phyloP scores from a whole-genome alignment of 2,113 vertebrate species.

The Loxodonta africana region DNA sequence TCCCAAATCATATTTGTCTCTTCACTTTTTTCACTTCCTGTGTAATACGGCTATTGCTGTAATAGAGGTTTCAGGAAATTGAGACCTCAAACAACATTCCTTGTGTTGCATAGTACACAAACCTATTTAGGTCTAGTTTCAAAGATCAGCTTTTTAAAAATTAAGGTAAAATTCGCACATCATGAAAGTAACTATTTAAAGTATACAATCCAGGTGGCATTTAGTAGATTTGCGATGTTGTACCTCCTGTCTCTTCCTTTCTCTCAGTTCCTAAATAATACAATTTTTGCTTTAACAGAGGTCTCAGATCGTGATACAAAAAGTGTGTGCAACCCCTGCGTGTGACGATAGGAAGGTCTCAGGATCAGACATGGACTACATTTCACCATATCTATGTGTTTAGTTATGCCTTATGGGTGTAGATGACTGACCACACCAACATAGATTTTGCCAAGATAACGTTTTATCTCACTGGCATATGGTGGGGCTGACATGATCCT shows the following conservation, averaged over 20 bases:
- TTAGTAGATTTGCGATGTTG: too few relatives aligned
- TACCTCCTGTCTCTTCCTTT: background rate
- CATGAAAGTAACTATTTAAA: too few relatives aligned
- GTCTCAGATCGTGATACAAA: accelerated
- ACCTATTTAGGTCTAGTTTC: background rate
- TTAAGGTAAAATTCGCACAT: too few relatives aligned
- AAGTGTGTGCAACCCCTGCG: accelerated
- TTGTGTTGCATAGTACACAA: accelerated
- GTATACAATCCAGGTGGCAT: too few relatives aligned
- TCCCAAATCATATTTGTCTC: too few relatives aligned
- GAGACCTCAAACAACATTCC: too few relatives aligned
- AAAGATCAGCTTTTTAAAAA: background rate
- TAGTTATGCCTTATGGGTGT: background rate
- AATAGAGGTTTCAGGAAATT: too few relatives aligned
- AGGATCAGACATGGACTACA: background rate
- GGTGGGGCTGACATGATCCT: background rate
- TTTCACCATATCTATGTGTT: background rate
- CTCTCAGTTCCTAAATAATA: background rate
- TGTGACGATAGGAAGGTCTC: accelerated
- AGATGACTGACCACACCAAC: accelerated
- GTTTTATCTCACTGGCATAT: accelerated
- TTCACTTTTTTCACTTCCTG: too few relatives aligned
- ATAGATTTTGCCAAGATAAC: background rate
- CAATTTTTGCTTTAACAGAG: background rate
- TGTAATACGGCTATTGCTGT: too few relatives aligned